Conservation (phyloP, 2,888 invertebrate species). For the Perizoma flavofasciatum region DNA sequence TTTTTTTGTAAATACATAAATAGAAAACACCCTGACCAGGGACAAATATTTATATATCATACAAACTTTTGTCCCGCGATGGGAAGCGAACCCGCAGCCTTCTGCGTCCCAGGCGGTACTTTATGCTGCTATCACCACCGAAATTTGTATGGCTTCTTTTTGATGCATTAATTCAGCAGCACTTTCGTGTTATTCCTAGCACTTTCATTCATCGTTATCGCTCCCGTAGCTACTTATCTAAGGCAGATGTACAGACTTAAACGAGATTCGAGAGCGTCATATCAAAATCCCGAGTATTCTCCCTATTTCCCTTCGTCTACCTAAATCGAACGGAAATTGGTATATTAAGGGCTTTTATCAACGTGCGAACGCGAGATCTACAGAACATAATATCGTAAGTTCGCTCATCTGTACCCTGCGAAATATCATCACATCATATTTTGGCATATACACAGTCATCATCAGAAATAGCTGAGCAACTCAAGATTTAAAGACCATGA, state of each 20-base stretch:
- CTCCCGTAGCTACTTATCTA: slow-evolving; percentile 10
- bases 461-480: slow-evolving; percentile 38
- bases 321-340: slow-evolving; percentile 55
- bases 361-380: slow-evolving; percentile 36
- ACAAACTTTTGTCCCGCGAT: too few species aligned
- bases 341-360: slow-evolving; percentile 53
- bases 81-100: too few species aligned
- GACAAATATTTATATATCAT: too few species aligned
- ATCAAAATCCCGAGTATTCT: slow-evolving; percentile 41
- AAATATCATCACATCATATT: slow-evolving; percentile 16
- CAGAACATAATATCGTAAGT: slow-evolving; percentile 39
- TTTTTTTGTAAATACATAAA: too few species aligned
- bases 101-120: too few species aligned
- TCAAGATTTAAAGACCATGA: not conserved
- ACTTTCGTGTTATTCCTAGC: too few species aligned
- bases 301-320: slow-evolving; percentile 44
- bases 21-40: too few species aligned
- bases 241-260: slow-evolving; percentile 5
- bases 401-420: slow-evolving; percentile 23
- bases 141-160: too few species aligned
- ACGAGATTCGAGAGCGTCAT: slow-evolving; percentile 30
- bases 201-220: not conserved
- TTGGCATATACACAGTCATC: not conserved
- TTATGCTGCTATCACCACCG: too few species aligned
- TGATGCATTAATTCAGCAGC: too few species aligned